These are phyloP conservation scores for Leptopilina syphax DNA, from an alignment of 2,888 invertebrate genomes.

Conservation along the genomic window DNA sequence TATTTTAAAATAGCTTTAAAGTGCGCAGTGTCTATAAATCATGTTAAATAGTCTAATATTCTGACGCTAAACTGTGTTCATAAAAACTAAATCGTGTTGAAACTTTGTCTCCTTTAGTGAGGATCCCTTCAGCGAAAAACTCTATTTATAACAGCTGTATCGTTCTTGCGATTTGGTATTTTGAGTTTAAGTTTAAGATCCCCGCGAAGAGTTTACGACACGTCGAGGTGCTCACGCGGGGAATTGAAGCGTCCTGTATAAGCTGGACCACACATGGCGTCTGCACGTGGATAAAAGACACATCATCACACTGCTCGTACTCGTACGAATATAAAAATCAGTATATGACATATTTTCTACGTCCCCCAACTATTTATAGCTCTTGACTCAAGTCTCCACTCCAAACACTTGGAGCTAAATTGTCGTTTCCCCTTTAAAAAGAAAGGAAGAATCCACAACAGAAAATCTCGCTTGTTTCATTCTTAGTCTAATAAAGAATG, in stretches of 20 bases:
- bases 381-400: slow-evolving; percentile 52
- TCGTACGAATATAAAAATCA: slow-evolving; percentile 66
- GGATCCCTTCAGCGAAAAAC: slow-evolving; percentile 27
- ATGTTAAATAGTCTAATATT: slow-evolving; percentile 12
- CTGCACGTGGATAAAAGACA: slow-evolving; percentile 58
- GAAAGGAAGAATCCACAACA: not conserved
- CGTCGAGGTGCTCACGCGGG: slow-evolving; percentile 42
- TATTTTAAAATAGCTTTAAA: not conserved
- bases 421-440: slow-evolving; percentile 23
- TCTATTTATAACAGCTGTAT: slow-evolving; percentile 34
- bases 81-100: slow-evolving; percentile 28
- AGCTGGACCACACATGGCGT: slow-evolving; percentile 64
- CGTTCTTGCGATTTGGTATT: slow-evolving; percentile 37
- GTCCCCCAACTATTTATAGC: slow-evolving; percentile 60
- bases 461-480: not conserved
- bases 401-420: slow-evolving; percentile 20
- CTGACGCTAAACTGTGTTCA: slow-evolving; percentile 1
- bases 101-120: slow-evolving; percentile 36
- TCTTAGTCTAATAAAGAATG: not conserved
- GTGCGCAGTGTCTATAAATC: not conserved
- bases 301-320: slow-evolving; percentile 57
- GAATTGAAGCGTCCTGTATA: slow-evolving; percentile 52
- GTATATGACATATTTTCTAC: slow-evolving; percentile 71
- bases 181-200: slow-evolving; percentile 28
- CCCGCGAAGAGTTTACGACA: slow-evolving; percentile 40